Evolutionary conservation across 2,888 invertebrate species (phyloP).

Genomic region (Cephus rjabovi): DNA sequence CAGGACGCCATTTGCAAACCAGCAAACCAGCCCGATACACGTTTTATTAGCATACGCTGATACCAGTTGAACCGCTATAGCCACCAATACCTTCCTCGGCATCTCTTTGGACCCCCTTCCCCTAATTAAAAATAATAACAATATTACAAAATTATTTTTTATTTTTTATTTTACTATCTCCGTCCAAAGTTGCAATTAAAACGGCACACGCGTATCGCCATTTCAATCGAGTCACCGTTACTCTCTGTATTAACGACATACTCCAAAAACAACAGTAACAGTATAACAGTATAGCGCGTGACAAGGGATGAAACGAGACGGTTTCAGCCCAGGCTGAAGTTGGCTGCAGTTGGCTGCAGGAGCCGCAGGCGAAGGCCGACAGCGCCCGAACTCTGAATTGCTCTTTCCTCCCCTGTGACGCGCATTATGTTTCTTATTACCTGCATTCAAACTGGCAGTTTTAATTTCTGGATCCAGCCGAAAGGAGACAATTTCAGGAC

Average conservation of each 20-base stretch:
- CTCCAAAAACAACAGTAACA: too few relatives aligned
- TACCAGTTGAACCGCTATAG: background rate
- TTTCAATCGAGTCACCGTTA: background rate
- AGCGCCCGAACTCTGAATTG: too few relatives aligned
- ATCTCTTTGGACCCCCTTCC: background rate
- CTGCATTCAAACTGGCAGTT: too few relatives aligned
- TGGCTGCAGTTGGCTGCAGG: too few relatives aligned
- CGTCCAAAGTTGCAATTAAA: background rate
- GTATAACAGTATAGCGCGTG: too few relatives aligned
- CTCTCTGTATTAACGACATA: background rate
- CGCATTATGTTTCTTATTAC: too few relatives aligned
- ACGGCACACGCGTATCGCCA: background rate
- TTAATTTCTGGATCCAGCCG: too few relatives aligned
- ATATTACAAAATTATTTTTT: background rate
- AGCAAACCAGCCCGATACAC: conserved; percentile 38
- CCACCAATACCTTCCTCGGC: background rate
- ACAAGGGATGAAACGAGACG: too few relatives aligned
- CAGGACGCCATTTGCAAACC: conserved; percentile 47
- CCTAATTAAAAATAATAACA: background rate
- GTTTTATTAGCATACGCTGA: conserved; percentile 39
- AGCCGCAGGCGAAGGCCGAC: too few relatives aligned
- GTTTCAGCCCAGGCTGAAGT: too few relatives aligned
- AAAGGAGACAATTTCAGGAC: too few relatives aligned
- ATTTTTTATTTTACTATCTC: background rate
- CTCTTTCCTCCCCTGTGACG: too few relatives aligned